These are phyloP conservation scores for Trichogramma dendrolimi DNA, from an alignment of 2,888 invertebrate species.

Conservation along the genomic window DNA sequence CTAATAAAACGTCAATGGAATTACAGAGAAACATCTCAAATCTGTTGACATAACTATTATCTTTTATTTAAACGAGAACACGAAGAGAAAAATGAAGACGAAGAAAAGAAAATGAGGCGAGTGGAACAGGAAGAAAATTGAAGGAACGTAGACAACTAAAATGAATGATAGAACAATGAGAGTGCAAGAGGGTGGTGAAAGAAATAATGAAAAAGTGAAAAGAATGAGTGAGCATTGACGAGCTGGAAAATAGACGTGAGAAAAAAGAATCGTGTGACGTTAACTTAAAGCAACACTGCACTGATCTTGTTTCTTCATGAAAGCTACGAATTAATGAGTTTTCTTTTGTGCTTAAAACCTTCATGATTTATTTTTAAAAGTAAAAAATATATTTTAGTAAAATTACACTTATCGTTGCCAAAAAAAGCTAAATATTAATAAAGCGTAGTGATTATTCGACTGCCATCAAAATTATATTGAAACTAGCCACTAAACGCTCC, in stretches of 20 bases:
- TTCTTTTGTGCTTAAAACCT: conserved; percentile 14
- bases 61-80: conserved; percentile 16
- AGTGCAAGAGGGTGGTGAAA: conserved; percentile 16
- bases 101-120: conserved; percentile 6
- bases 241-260: conserved; percentile 9
- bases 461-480: too few species aligned
- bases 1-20: background rate
- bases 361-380: conserved; percentile 3
- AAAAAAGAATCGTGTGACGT: conserved; percentile 16
- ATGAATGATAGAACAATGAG: conserved; percentile 16
- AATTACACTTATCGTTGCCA: too few species aligned
- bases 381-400: too few species aligned
- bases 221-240: conserved; percentile 21
- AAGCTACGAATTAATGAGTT: conserved; percentile 20
- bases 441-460: too few species aligned
- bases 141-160: background rate
- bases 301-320: conserved; percentile 12
- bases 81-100: conserved; percentile 8
- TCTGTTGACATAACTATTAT: conserved; percentile 11
- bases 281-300: conserved; percentile 18
- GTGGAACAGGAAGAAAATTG: conserved; percentile 2
- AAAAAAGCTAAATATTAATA: too few species aligned
- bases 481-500: too few species aligned
- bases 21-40: background rate
- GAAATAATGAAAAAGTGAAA: conserved; percentile 18